Conservation (phyloP, 2,888 invertebrate species). For the Volucella inanis region DNA sequence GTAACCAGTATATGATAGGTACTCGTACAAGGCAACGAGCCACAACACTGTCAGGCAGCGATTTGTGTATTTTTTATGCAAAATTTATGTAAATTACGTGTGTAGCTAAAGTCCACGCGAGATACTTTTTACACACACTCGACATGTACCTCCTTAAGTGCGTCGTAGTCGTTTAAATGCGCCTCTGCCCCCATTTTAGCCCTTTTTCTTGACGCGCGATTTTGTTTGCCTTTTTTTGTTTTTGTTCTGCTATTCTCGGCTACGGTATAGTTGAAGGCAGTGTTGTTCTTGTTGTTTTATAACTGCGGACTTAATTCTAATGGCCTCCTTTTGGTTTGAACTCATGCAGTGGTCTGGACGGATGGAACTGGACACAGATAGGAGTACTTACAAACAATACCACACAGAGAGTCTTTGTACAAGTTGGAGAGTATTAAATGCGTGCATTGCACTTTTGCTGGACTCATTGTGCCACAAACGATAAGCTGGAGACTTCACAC, state of each 20-base stretch:
- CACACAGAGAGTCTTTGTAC: constrained; percentile 59
- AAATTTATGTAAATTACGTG: constrained; percentile 66
- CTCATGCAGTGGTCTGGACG: constrained; percentile 30
- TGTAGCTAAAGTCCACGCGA: constrained; percentile 43
- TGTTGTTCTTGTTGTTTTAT: neutral
- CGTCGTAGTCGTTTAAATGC: constrained; percentile 40
- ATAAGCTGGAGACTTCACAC: too few species aligned
- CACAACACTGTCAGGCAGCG: constrained; percentile 43
- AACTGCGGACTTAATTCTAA: constrained; percentile 71
- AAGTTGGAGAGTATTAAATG: constrained; percentile 33
- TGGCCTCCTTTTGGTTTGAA: constrained; percentile 61
- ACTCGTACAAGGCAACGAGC: too few species aligned
- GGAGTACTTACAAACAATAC: constrained; percentile 36
- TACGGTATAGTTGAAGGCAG: constrained; percentile 1
- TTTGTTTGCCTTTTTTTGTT: constrained; percentile 11
- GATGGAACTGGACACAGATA: constrained; percentile 41
- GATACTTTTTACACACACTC: constrained; percentile 33
- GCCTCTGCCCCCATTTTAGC: constrained; percentile 44
- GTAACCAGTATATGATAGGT: too few species aligned
- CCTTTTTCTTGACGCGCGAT: constrained; percentile 38
- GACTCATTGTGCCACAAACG: neutral
- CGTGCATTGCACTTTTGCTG: constrained; percentile 43
- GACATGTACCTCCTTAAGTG: constrained; percentile 32
- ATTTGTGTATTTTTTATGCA: constrained; percentile 56
- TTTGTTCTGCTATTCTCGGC: neutral